A percentile compares a stretch with the other conserved stretches of the same genome.
Conservation (phyloP, 64 coral and sea anemone species). For the Porites lutea region DNA sequence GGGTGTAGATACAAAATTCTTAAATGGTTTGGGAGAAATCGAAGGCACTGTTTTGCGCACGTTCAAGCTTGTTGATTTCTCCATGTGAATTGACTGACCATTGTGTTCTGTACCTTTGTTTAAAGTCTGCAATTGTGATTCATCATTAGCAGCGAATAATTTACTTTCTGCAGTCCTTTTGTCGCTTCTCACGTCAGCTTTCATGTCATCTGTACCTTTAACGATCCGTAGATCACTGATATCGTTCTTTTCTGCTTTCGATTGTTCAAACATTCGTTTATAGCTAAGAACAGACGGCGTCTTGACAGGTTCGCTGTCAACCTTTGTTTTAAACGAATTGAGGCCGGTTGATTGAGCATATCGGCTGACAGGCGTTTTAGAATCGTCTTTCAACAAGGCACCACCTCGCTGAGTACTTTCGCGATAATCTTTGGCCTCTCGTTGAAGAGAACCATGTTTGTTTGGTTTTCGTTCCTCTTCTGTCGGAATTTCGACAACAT, state of each 20-base stretch:
- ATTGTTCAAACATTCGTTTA: conserved; percentile 37
- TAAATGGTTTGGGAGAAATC: conserved; percentile 10
- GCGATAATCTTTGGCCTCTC: neutral
- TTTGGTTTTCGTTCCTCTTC: conserved; percentile 24
- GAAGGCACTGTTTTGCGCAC: neutral
- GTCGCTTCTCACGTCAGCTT: neutral
- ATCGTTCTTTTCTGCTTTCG: neutral
- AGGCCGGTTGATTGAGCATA: neutral
- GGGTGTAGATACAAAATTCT: conserved; percentile 13
- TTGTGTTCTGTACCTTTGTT: neutral
- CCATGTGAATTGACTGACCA: neutral
- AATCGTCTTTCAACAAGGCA: neutral
- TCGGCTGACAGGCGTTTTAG: neutral
- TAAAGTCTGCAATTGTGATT: conserved; percentile 13
- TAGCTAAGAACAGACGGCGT: conserved; percentile 14
- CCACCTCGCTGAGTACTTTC: neutral
- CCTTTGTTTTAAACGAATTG: neutral
- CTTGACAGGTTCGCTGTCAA: neutral
- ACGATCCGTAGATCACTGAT: neutral
- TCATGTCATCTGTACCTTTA: neutral
- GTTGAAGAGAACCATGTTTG: neutral
- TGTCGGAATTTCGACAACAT: conserved; percentile 29
- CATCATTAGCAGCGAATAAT: neutral
- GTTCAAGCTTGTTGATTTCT: conserved; percentile 13
- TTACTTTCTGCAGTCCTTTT: conserved; percentile 24